Conservation (phyloP, 1,140 invertebrate species). For the Oncopodura yosiiana region DNA sequence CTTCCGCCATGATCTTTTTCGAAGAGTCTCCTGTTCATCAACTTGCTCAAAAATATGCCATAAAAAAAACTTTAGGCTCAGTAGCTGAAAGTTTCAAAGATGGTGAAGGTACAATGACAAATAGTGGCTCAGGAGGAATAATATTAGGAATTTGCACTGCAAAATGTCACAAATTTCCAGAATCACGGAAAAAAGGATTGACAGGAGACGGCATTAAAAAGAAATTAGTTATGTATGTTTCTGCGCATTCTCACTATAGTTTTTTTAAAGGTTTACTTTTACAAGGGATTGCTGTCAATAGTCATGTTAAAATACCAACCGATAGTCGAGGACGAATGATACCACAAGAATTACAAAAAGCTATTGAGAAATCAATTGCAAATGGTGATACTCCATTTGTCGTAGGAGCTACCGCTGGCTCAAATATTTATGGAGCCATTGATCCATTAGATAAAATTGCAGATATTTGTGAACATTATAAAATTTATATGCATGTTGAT, state of each 20-base stretch:
- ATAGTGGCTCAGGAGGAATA: slow-evolving; percentile 5
- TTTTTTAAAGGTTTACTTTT: slow-evolving; percentile 4
- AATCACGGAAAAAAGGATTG: not conserved
- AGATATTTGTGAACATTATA: slow-evolving; percentile 1
- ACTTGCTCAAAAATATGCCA: too few species aligned
- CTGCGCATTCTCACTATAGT: slow-evolving; percentile 2
- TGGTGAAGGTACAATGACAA: slow-evolving; percentile 8
- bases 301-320: not conserved
- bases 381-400: not conserved
- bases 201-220: not conserved
- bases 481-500: not conserved
- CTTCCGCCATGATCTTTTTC: too few species aligned
- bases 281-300: not conserved
- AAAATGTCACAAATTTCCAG: not conserved
- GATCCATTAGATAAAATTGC: slow-evolving; percentile 8
- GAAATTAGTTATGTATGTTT: not conserved
- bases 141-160: not conserved
- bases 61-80: too few species aligned
- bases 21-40: too few species aligned
- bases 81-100: too few species aligned
- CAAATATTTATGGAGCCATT: slow-evolving; percentile 11
- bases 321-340: slow-evolving; percentile 3
- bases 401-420: not conserved
- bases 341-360: not conserved
- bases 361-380: not conserved